Evolutionary conservation across 1,140 invertebrate species (phyloP).

Genomic region (Leptopilina clavipes): DNA sequence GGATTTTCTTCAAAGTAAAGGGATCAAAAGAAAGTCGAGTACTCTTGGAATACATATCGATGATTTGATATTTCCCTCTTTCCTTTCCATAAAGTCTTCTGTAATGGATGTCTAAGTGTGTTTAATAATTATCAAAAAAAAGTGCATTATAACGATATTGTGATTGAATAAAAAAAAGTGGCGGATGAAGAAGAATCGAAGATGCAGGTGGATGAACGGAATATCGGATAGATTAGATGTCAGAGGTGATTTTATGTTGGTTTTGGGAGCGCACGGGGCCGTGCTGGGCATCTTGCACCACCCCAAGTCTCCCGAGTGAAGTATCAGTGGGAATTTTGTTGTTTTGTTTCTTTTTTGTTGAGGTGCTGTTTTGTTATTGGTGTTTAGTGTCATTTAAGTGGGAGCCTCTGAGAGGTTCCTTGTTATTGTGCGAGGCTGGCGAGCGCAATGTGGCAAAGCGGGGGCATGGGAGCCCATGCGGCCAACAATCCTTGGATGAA

Average conservation of each 20-base stretch:
- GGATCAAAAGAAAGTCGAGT: not conserved
- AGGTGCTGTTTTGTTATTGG: conserved; percentile 22
- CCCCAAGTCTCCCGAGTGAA: conserved; percentile 55
- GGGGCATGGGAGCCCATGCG: conserved; percentile 83
- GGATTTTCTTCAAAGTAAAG: not conserved
- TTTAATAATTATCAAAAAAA: not conserved
- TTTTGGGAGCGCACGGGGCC: conserved; percentile 72
- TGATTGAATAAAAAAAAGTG: conserved; percentile 24
- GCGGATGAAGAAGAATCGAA: conserved; percentile 35
- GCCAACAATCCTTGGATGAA: conserved; percentile 88
- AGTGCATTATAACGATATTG: conserved; percentile 4
- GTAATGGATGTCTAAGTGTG: not conserved
- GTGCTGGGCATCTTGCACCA: conserved; percentile 68
- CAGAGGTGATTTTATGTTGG: conserved; percentile 68
- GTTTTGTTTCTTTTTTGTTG: conserved; percentile 42
- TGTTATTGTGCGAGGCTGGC: conserved; percentile 65
- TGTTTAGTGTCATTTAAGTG: conserved; percentile 50
- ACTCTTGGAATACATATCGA: conserved; percentile 7
- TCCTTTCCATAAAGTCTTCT: not conserved
- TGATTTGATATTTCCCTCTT: not conserved
- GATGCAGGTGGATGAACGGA: conserved; percentile 39
- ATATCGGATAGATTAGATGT: conserved; percentile 69
- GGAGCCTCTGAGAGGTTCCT: conserved; percentile 64
- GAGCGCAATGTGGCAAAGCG: conserved; percentile 85
- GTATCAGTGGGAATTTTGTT: conserved; percentile 39